Conservation (phyloP, 2,888 invertebrate species). For the Myathropa florea region DNA sequence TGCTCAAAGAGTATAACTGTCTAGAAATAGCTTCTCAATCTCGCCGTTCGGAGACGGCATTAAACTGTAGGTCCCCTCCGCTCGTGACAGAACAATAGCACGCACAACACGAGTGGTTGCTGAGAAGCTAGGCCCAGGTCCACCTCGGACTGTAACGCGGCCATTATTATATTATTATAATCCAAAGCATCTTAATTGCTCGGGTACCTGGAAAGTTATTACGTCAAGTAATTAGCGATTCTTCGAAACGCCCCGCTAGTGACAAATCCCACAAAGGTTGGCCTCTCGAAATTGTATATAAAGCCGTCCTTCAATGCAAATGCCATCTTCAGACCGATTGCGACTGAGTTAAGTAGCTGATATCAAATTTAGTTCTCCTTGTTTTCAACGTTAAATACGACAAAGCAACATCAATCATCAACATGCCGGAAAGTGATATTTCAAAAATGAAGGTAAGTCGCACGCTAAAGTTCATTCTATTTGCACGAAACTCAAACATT, state of each 20-base stretch:
- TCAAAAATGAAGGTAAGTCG: constrained; percentile 79
- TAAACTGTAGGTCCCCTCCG: too few species aligned
- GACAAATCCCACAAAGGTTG: background rate
- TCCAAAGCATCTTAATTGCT: background rate
- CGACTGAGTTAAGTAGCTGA: background rate
- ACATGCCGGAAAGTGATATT: constrained; percentile 79
- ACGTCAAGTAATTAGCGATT: background rate
- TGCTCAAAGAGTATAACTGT: too few species aligned
- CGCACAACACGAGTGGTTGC: too few species aligned
- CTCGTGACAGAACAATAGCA: too few species aligned
- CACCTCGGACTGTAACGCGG: too few species aligned
- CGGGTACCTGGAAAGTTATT: background rate
- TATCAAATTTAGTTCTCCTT: constrained; percentile 10
- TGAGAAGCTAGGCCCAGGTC: too few species aligned
- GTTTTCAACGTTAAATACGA: background rate
- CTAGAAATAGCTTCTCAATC: too few species aligned
- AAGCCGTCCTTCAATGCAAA: constrained; percentile 30
- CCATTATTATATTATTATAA: too few species aligned
- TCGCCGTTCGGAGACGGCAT: too few species aligned
- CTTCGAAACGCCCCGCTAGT: background rate
- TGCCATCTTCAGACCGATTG: constrained; percentile 19
- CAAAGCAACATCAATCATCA: constrained; percentile 1
- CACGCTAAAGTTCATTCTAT: background rate
- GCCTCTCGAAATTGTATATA: constrained; percentile 15
- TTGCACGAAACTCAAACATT: background rate